Percentiles rank a stretch among this genome's conserved stretches.
phyloP scores from a whole-genome alignment of 2,113 vertebrate genomes.

The Callospermophilus lateralis region DNA sequence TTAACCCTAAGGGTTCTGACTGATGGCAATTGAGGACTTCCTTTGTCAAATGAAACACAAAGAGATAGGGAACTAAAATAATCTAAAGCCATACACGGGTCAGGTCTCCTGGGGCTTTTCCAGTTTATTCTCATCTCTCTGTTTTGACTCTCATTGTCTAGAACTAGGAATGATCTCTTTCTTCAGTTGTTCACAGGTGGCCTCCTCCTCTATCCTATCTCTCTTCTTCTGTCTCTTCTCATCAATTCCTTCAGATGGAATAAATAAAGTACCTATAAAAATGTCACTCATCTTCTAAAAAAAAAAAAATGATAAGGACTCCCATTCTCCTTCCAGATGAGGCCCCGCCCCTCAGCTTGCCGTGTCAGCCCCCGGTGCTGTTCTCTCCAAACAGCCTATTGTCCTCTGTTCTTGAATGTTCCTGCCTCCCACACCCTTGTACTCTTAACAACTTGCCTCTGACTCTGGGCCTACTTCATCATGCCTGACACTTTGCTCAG shows the following conservation, averaged over 20 bases:
- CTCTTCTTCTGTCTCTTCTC: background rate
- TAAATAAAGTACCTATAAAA: background rate
- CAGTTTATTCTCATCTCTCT: background rate
- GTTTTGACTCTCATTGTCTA: background rate
- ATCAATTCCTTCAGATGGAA: background rate
- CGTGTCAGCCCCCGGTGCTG: background rate
- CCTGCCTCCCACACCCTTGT: background rate
- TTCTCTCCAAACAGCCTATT: no score
- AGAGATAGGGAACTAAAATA: background rate
- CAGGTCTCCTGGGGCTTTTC: background rate
- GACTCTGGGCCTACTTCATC: background rate
- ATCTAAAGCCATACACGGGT: background rate
- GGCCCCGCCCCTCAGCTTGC: background rate
- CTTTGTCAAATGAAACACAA: background rate
- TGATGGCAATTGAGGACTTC: background rate
- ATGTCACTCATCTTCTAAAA: background rate
- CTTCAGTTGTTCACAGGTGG: background rate
- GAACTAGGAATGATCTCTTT: background rate
- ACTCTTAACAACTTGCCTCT: background rate
- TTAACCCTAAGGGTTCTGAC: background rate
- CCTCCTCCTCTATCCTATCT: background rate
- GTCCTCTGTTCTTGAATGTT: accelerated
- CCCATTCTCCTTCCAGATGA: background rate
- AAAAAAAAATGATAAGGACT: background rate
- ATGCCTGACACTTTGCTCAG: background rate